Evolutionary conservation across 2,113 vertebrate species (phyloP), one percentile per base, ranked within the genome.

Genomic region (Eidolon helvum): DNA sequence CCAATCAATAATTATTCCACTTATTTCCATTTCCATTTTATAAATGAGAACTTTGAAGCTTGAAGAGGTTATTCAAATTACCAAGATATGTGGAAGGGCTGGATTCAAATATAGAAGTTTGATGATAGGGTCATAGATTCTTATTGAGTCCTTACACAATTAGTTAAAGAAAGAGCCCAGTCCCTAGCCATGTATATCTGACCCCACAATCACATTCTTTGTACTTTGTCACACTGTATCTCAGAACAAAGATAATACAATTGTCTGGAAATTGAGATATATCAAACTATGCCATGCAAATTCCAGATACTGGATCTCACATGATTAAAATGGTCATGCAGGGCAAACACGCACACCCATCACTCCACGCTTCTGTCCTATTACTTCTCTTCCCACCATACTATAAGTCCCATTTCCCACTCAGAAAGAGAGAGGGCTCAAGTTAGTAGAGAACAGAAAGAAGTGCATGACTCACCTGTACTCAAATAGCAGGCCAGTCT

Each of bases 71-170:
- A 28, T 21, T 5, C 8, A 35, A 43, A 9, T 79, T 30, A 1
- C 35, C 21, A 18, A 71, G 48, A 21, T 28, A 19, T 2, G 9
- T 69, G 26, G 45, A 74, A 83, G 53, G 2, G 5, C n/a, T 50
- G 19, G n/a, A 79, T n/a, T 28, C 21, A n/a, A 45, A 24, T 28
- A 63, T 1, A 2, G 0, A 85, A 45, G 24, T 38, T 43, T n/a
- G 4, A 69, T 35, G 19, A 53, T 10, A 82, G 33, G 57, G 28
- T 33, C 45, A 66, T 4, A 33, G 50, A 3, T 28, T 50, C 1
- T 7, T 45, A 4, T 0, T 8, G 12, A 1, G 4, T 45, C n/a
- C 71, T 21, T n/a, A 11, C 5, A n/a, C 7, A 57, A 16, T 8
- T 8, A 10, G 0, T 6, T 59, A 38, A 88, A 0, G 10, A 1